A percentile compares a stretch with the other conserved stretches of the same genome.
Conservation (phyloP, 2,888 invertebrate species). For the Platycheirus rosarum region DNA sequence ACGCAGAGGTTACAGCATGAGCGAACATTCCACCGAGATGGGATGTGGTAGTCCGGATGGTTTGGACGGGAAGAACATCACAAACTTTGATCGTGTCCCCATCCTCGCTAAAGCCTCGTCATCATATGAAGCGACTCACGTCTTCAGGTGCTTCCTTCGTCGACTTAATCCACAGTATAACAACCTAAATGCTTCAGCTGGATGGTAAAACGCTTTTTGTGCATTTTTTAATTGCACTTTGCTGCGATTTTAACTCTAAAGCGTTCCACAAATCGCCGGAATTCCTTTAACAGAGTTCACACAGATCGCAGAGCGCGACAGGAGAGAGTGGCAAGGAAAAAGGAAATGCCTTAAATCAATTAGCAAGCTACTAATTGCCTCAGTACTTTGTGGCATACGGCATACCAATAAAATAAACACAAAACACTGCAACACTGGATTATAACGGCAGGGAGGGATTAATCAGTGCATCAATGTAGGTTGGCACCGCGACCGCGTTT, state of each 20-base stretch:
- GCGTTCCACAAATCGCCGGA: conserved; percentile 67
- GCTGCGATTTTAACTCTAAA: conserved; percentile 73
- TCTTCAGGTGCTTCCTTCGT: conserved; percentile 51
- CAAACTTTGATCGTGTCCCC: conserved; percentile 16
- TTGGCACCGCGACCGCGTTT: background rate
- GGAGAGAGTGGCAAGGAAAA: conserved; percentile 76
- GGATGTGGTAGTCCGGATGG: conserved; percentile 48
- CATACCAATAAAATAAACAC: too few species aligned
- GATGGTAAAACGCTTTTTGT: conserved; percentile 69
- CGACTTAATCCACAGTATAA: conserved; percentile 45
- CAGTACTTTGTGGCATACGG: conserved; percentile 82
- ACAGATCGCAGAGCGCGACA: conserved; percentile 19
- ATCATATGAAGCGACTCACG: conserved; percentile 8
- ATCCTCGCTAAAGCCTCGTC: conserved; percentile 6
- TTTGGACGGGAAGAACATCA: conserved; percentile 14
- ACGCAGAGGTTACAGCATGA: conserved; percentile 47
- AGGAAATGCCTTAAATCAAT: conserved; percentile 83
- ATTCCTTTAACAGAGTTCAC: conserved; percentile 63
- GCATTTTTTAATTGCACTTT: conserved; percentile 74
- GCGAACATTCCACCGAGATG: conserved; percentile 59
- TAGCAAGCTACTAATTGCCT: conserved; percentile 83
- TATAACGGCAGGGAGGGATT: conserved; percentile 66
- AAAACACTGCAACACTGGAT: conserved; percentile 56
- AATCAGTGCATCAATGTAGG: conserved; percentile 33
- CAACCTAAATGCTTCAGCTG: background rate